Base-by-base conservation (phyloP, 1,140 invertebrate species). In the Atopsyche davidsoni region DNA sequence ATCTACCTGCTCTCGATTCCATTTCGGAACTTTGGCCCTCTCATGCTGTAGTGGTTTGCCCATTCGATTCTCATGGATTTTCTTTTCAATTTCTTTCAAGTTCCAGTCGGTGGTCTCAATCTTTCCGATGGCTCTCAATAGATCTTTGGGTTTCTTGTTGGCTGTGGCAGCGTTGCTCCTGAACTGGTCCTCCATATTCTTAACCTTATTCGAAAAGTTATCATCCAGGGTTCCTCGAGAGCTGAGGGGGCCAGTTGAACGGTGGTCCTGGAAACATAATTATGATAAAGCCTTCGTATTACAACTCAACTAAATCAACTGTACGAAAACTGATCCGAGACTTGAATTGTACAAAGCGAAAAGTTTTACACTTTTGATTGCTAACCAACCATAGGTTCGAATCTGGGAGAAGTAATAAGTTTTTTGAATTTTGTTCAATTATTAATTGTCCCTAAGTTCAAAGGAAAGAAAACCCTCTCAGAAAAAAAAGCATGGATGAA, bases 91-190 rank as follows among this genome's bases (percentile, higher is more conserved):
- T 65, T 89, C 82, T 55, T 88, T 87, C 2, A 94, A 81, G 68
- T 94, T 92, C 92, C 92, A 96, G 70, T 96, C 92, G 32, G 80
- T 87, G 55, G 85, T 85, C 61, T 92, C 87, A 44, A 95, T 89
- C 74, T 90, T 91, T 57, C 89, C 90, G 51, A 94, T 91, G 14
- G 89, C 86, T 45, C 90, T 76, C 62, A 89, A 75, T 35, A 94
- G 71, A 69, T 92, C 90, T 69, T 86, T 88, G 1, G 87, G 89
- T 64, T 91, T 92, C 59, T 88, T 87, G 2, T 87, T 80, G 1
- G 73, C 68, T 0, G 76, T 65, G 1, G 69, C 60, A 4, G 73
- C 83, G 72, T n/a, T 43, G 7, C 46, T 24, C 36, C 79, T 79
- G 61, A 87, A 82, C 59, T 83, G 78, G 59, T 85, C 79, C 53